These are phyloP conservation scores for Phyto melanocephala DNA, from an alignment of 2,888 invertebrate species.

Conservation along the genomic window DNA sequence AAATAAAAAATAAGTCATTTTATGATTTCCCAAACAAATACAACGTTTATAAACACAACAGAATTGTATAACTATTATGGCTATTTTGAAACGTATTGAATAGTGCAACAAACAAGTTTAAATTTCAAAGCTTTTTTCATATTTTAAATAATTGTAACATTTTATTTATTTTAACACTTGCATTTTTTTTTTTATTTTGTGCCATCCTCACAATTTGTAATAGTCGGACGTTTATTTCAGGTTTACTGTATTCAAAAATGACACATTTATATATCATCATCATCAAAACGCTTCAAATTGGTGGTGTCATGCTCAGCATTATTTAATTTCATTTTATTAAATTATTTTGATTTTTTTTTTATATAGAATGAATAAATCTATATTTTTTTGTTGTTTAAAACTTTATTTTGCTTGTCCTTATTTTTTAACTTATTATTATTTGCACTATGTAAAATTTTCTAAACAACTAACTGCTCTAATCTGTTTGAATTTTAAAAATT, in stretches of 20 bases:
- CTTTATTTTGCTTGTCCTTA: slow-evolving; percentile 30
- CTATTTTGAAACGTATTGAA: too few relatives aligned
- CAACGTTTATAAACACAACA: background rate
- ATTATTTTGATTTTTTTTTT: slow-evolving; percentile 31
- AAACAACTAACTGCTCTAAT: too few relatives aligned
- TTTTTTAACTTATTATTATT: background rate
- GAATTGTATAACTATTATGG: slow-evolving; percentile 22
- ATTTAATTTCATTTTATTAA: background rate
- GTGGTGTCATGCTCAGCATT: slow-evolving; percentile 61
- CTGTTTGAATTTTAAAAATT: too few relatives aligned
- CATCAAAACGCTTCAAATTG: slow-evolving; percentile 32
- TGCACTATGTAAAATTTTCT: too few relatives aligned
- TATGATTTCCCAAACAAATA: background rate
- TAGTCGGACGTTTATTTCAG: background rate
- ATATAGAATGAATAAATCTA: too few relatives aligned
- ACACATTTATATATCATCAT: background rate
- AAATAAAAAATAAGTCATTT: slow-evolving; percentile 55
- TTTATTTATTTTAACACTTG: background rate
- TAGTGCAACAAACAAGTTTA: background rate
- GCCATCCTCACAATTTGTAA: background rate
- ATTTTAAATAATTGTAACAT: background rate
- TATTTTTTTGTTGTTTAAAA: slow-evolving; percentile 46
- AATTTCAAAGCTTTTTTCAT: slow-evolving; percentile 34
- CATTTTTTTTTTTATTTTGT: slow-evolving; percentile 12
- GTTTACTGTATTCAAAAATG: background rate